A percentile compares a stretch with the other conserved stretches of the same genome.
Conservation (phyloP, 2,113 vertebrate species). For the Gambusia affinis region DNA sequence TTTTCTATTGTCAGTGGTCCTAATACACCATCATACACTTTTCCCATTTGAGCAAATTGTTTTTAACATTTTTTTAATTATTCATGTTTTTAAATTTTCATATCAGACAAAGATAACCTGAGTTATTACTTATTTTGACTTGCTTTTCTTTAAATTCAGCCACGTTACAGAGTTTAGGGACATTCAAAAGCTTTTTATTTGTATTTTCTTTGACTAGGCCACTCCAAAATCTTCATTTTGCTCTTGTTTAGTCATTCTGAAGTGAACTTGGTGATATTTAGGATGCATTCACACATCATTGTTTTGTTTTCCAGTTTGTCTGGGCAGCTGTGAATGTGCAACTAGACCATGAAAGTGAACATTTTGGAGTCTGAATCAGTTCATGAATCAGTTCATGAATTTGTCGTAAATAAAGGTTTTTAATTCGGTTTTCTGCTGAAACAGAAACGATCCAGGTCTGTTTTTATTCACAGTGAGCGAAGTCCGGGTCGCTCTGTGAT, state of each 20-base stretch:
- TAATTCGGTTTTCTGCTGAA: too few relatives aligned
- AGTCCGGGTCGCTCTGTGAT: constrained; percentile 9
- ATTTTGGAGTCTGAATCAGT: too few relatives aligned
- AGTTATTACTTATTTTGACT: neutral
- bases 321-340: too few relatives aligned
- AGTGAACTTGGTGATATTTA: too few relatives aligned
- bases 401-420: too few relatives aligned
- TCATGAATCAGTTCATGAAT: too few relatives aligned
- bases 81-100: neutral
- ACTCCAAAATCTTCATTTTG: neutral
- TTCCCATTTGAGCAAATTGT: too few relatives aligned
- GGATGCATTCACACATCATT: too few relatives aligned
- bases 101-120: neutral
- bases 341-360: too few relatives aligned
- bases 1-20: too few relatives aligned
- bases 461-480: neutral
- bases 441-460: neutral
- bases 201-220: neutral
- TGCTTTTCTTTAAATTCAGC: neutral
- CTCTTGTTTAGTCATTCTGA: too few relatives aligned
- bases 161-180: neutral
- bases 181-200: neutral
- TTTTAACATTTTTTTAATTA: neutral
- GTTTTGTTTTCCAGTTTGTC: too few relatives aligned
- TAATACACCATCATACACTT: neutral